A percentile compares a stretch with the other conserved stretches of the same genome.
Conservation (phyloP, 2,113 vertebrate species). For the Rhinoptilus africanus region DNA sequence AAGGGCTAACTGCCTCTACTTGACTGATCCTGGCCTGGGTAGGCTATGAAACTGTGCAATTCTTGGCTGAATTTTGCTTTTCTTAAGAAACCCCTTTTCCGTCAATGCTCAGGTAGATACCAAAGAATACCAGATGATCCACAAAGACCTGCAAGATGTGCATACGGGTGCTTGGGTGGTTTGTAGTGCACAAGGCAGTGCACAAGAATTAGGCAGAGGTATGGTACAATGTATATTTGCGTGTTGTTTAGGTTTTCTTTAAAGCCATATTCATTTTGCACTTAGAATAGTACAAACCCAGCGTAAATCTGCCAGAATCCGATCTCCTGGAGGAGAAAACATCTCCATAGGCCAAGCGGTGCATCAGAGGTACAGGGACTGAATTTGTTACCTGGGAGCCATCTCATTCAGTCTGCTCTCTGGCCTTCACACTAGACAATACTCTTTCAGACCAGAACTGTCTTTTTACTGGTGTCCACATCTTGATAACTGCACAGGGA, state of each 20-base stretch:
- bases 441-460: background rate
- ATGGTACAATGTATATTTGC: rapidly evolving
- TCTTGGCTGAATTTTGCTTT: background rate
- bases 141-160: background rate
- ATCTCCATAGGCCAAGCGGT: background rate
- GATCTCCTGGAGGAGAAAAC: background rate
- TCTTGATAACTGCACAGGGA: background rate
- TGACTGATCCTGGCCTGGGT: background rate
- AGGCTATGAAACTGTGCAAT: background rate
- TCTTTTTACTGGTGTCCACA: background rate
- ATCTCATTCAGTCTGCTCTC: background rate
- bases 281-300: background rate
- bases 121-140: background rate
- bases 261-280: background rate
- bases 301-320: background rate
- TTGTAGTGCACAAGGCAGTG: background rate
- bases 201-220: background rate
- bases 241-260: background rate
- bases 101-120: background rate
- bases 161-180: background rate
- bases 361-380: background rate
- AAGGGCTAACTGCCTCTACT: background rate
- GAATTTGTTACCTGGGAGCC: background rate
- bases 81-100: background rate
- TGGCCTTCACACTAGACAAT: background rate